Evolutionary conservation across 1,140 invertebrate species (phyloP).

Genomic region (Ips nitidus): DNA sequence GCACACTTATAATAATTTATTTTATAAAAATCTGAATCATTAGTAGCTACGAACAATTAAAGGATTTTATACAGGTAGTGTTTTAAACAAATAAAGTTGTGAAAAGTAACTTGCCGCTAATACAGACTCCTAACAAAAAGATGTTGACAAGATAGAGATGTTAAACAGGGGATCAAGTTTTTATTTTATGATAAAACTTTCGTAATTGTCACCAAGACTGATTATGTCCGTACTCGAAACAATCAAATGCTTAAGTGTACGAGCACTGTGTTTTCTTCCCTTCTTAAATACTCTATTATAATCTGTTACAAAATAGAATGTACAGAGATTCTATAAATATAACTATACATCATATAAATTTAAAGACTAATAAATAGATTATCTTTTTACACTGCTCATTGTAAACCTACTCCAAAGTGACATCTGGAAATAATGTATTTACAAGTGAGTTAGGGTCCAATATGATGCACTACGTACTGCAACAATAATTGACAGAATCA

Average conservation of each 20-base stretch:
- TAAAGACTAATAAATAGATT: neutral
- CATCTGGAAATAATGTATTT: too few species aligned
- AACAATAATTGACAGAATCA: too few species aligned
- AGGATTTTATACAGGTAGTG: constrained; percentile 1
- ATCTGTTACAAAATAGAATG: constrained; percentile 9
- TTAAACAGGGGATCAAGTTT: too few species aligned
- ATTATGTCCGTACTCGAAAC: too few species aligned
- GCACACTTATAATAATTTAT: neutral
- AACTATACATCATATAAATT: constrained; percentile 1
- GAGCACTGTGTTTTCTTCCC: too few species aligned
- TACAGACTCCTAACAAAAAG: neutral
- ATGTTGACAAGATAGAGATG: too few species aligned
- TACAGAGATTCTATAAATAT: constrained; percentile 14
- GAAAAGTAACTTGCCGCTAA: neutral
- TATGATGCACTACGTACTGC: too few species aligned
- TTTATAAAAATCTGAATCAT: constrained; percentile 1
- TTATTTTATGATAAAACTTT: too few species aligned
- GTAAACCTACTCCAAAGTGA: too few species aligned
- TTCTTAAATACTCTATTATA: neutral
- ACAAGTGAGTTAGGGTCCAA: too few species aligned
- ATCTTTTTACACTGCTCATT: constrained; percentile 2
- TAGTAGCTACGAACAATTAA: constrained; percentile 6
- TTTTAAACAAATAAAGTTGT: neutral
- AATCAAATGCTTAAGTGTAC: too few species aligned
- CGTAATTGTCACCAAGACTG: too few species aligned